Conservation (phyloP, 2,113 vertebrate species). For the Elanoides forficatus region DNA sequence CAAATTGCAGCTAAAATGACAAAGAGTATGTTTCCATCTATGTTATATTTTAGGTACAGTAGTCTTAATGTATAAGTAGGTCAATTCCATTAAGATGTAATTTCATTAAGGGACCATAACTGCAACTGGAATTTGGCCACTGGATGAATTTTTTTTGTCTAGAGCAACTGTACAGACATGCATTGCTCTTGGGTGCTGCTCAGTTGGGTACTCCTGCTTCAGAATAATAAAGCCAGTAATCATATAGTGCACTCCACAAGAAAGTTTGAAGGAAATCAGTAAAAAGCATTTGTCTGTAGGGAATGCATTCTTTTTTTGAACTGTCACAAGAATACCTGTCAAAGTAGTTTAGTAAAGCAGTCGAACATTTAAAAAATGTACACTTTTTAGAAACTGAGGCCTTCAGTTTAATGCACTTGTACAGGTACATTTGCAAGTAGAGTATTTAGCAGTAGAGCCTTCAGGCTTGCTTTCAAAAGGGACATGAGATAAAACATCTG, state of each 20-base stretch:
- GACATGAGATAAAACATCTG: neutral
- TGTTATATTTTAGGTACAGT: slow-evolving; percentile 54
- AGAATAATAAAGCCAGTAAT: neutral
- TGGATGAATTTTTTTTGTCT: neutral
- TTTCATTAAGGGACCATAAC: slow-evolving; percentile 54
- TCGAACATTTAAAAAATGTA: neutral
- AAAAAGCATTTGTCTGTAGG: neutral
- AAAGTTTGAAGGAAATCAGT: neutral
- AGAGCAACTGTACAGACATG: neutral
- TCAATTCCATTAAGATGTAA: slow-evolving; percentile 58
- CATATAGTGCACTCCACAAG: neutral
- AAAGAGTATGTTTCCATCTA: slow-evolving; percentile 57
- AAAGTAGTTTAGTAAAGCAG: neutral
- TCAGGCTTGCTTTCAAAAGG: neutral
- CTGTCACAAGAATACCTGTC: neutral
- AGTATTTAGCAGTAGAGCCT: neutral
- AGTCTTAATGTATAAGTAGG: slow-evolving; percentile 56
- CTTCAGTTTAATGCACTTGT: neutral
- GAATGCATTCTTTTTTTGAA: neutral
- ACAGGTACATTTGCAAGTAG: neutral
- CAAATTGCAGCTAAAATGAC: slow-evolving; percentile 67
- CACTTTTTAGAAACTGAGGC: neutral
- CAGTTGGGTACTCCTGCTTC: neutral
- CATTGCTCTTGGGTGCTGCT: neutral
- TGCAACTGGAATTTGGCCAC: slow-evolving; percentile 9